Conservation (phyloP, 2,113 vertebrate species). For the Philantomba maxwellii region DNA sequence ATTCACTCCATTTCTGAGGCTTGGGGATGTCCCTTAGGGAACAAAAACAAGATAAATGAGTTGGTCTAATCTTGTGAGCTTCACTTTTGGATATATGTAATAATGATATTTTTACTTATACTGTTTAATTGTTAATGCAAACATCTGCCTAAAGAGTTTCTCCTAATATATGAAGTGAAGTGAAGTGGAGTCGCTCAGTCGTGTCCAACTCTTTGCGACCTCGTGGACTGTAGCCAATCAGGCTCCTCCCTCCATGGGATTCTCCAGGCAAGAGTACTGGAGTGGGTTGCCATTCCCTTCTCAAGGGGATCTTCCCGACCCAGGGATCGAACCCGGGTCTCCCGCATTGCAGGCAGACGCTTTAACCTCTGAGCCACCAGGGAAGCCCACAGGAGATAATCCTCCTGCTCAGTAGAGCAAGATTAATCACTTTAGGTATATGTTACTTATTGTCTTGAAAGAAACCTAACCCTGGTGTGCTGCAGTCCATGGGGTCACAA, state of each 20-base stretch:
- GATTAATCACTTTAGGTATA: not conserved
- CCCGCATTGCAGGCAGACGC: too few relatives aligned
- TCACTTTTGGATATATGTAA: not conserved
- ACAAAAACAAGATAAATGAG: not conserved
- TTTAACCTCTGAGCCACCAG: too few relatives aligned
- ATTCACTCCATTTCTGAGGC: not conserved
- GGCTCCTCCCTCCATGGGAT: too few relatives aligned
- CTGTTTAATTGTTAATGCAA: not conserved
- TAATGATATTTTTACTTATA: not conserved
- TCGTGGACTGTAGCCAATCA: too few relatives aligned
- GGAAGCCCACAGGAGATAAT: not conserved
- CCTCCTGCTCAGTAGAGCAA: not conserved
- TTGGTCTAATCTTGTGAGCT: not conserved
- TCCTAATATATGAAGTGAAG: not conserved
- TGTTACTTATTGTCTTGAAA: not conserved
- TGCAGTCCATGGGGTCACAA: fast-evolving
- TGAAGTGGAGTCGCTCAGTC: too few relatives aligned
- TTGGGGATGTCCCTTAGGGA: not conserved
- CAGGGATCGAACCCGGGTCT: too few relatives aligned
- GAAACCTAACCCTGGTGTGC: not conserved
- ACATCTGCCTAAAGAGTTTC: not conserved
- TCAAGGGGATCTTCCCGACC: too few relatives aligned
- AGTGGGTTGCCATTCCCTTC: too few relatives aligned
- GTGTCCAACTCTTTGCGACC: too few relatives aligned
- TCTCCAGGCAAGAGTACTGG: too few relatives aligned